A percentile compares a stretch with the other conserved stretches of the same genome.
phyloP scores from a whole-genome alignment of 2,888 invertebrate genomes.

The Aphodius granarius region DNA sequence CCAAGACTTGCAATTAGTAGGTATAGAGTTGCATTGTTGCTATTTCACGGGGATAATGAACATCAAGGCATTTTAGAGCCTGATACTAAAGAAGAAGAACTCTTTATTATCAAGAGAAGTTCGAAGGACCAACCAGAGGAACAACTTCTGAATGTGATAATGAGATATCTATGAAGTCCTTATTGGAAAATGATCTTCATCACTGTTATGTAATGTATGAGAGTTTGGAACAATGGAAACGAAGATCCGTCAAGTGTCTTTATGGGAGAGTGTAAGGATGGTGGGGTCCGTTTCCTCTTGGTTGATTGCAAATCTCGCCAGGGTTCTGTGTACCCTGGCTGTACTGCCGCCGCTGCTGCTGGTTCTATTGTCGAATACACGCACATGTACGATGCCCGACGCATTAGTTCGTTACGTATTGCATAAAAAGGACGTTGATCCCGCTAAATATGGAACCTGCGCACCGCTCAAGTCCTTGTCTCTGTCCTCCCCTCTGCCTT shows the following conservation, averaged over 20 bases:
- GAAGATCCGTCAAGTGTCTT: neutral
- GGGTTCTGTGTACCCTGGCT: neutral
- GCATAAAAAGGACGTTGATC: slow-evolving; percentile 19
- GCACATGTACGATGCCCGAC: slow-evolving; percentile 1
- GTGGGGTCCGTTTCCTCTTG: neutral
- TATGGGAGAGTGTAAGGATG: neutral
- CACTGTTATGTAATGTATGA: too few relatives aligned
- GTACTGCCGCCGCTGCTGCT: neutral
- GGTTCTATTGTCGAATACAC: neutral
- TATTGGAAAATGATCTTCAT: too few relatives aligned
- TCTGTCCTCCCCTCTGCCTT: neutral
- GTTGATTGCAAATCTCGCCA: neutral
- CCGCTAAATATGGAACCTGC: slow-evolving; percentile 18
- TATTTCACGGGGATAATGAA: neutral
- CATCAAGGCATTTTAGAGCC: neutral
- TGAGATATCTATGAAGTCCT: too few relatives aligned
- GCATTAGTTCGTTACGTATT: slow-evolving; percentile 19
- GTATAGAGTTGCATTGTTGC: neutral
- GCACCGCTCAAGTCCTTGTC: neutral
- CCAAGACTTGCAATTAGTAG: neutral
- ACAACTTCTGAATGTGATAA: neutral
- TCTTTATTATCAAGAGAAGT: neutral
- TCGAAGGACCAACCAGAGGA: too few relatives aligned
- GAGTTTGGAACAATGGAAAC: neutral
- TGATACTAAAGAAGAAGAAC: neutral